Conservation (phyloP, 1,140 invertebrate species). For the Drosophila nebulosa region DNA sequence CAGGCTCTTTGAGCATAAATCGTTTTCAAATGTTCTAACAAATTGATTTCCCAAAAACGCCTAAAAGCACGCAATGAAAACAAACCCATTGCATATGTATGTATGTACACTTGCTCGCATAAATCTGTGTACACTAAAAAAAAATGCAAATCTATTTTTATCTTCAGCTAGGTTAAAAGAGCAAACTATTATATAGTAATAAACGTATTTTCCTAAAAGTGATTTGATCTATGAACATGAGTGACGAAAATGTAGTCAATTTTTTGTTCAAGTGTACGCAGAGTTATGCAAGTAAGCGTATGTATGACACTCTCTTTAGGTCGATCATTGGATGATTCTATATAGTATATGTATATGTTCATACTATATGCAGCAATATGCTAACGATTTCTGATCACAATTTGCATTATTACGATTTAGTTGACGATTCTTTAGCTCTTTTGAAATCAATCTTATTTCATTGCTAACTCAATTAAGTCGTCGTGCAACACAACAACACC, state of each 20-base stretch:
- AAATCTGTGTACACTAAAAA: no score
- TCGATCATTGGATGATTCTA: not conserved
- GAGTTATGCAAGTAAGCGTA: not conserved
- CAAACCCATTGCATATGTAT: not conserved
- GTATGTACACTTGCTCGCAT: not conserved
- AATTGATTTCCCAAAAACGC: not conserved
- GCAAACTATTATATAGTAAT: no score
- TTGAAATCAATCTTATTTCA: not conserved
- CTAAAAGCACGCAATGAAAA: conserved; percentile 27
- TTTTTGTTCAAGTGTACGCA: no score
- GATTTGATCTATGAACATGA: no score
- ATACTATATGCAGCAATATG: conserved; percentile 29
- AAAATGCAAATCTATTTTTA: no score
- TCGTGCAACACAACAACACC: conserved; percentile 14
- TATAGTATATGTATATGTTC: not conserved
- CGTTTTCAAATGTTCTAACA: not conserved
- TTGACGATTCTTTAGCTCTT: not conserved
- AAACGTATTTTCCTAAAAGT: no score
- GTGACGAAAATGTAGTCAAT: no score
- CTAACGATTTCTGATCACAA: conserved; percentile 26
- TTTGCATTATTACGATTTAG: conserved; percentile 50
- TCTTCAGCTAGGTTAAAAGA: no score
- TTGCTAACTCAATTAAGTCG: not conserved
- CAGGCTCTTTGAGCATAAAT: no score
- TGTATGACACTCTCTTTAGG: not conserved